phyloP scores from a whole-genome alignment of 2,797 vertebrate genomes.

The Crocodylus rhombifer region DNA sequence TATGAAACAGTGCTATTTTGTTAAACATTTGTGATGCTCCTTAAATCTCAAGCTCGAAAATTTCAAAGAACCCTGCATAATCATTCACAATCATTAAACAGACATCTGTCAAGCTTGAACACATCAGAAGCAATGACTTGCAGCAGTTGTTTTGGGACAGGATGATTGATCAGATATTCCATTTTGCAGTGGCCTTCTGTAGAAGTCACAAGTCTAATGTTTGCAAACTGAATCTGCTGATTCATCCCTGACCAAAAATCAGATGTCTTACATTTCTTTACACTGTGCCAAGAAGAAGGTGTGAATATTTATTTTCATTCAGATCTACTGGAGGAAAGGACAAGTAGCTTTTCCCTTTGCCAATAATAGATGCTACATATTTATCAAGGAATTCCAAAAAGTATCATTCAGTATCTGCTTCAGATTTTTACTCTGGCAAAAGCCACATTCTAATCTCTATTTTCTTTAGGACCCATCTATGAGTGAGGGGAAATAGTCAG shows the following conservation, averaged over 20 bases:
- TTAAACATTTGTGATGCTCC: constrained; percentile 5
- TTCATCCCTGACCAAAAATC: constrained; percentile 28
- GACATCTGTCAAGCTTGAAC: constrained; percentile 29
- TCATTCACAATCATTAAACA: background rate
- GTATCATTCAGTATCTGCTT: background rate
- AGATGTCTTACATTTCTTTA: constrained; percentile 24
- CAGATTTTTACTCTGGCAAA: background rate
- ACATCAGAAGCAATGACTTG: constrained; percentile 17
- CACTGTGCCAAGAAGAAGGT: background rate
- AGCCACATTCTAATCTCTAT: too few species aligned
- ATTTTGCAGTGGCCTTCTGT: constrained; percentile 35
- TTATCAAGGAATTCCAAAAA: constrained; percentile 1
- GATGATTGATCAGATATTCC: constrained; percentile 40
- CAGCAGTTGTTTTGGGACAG: background rate
- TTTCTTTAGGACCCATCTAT: background rate
- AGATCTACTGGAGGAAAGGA: background rate
- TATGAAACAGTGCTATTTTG: background rate
- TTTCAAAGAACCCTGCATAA: background rate
- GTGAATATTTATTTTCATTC: background rate
- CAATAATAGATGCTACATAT: background rate
- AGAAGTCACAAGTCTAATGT: constrained; percentile 8
- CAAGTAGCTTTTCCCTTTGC: background rate
- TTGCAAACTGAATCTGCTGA: constrained; percentile 28
- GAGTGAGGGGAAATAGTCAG: background rate
- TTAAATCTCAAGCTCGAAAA: constrained; percentile 19